These are phyloP conservation scores for Smittia sp. DNA, from an alignment of 2,888 invertebrate genomes.

Conservation along the genomic window DNA sequence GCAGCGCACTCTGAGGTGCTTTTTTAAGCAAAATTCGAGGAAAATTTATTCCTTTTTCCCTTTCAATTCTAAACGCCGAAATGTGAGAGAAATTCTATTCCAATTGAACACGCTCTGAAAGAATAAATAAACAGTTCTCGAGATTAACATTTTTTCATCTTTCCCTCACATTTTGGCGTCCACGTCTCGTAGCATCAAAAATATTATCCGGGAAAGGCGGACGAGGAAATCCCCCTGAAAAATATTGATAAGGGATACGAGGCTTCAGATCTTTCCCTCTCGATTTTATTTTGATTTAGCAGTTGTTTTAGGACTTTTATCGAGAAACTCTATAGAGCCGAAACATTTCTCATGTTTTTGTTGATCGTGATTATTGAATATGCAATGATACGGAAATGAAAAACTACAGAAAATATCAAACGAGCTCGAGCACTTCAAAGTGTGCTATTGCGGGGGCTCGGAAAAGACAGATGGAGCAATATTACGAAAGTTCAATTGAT, in stretches of 20 bases:
- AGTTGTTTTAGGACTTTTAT: slow-evolving; percentile 14
- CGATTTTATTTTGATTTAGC: not conserved
- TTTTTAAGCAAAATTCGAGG: not conserved
- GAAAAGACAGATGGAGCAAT: too few species aligned
- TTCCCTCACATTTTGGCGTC: not conserved
- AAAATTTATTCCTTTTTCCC: not conserved
- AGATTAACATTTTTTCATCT: slow-evolving; percentile 16
- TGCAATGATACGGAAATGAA: slow-evolving; percentile 31
- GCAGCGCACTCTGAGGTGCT: not conserved
- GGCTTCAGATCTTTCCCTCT: not conserved
- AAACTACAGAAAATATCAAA: too few species aligned
- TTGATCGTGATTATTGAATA: not conserved
- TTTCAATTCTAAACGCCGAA: not conserved
- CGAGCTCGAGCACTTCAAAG: too few species aligned
- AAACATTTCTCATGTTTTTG: not conserved
- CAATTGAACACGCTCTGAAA: slow-evolving; percentile 21
- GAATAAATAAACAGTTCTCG: slow-evolving; percentile 22
- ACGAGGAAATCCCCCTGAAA: not conserved
- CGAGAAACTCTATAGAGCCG: not conserved
- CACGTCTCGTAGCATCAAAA: not conserved
- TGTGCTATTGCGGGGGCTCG: too few species aligned
- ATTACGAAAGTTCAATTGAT: too few species aligned
- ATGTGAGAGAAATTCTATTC: not conserved
- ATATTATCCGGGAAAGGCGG: not conserved
- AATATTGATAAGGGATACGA: not conserved